Conservation (phyloP, 2,113 vertebrate species). For the Podocnemis expansa region DNA sequence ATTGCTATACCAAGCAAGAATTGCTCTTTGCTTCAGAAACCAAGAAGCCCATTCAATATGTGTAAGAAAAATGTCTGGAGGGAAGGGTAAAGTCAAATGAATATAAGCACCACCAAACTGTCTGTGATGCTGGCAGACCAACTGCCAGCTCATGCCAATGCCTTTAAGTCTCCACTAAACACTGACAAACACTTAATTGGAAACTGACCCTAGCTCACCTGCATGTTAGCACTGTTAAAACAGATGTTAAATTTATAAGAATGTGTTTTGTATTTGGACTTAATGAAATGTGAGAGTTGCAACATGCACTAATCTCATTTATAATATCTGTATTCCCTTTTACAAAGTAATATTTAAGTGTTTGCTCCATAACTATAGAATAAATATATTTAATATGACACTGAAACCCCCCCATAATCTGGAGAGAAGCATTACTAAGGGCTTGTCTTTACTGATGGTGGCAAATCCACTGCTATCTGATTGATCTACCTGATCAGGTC, state of each 20-base stretch:
- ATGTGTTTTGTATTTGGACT: not conserved
- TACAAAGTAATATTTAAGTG: not conserved
- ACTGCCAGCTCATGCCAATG: too few species aligned
- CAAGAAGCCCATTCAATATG: not conserved
- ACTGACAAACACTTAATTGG: too few species aligned
- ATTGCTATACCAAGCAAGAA: not conserved
- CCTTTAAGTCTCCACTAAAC: too few species aligned
- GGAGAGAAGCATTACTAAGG: not conserved
- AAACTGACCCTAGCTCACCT: not conserved
- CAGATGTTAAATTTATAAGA: not conserved
- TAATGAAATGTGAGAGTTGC: not conserved
- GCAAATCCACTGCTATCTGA: too few species aligned
- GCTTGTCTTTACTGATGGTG: too few species aligned
- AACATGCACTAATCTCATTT: not conserved
- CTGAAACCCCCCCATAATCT: not conserved
- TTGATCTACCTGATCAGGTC: too few species aligned
- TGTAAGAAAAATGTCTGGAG: accelerated
- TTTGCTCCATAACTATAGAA: not conserved
- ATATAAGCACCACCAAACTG: not conserved
- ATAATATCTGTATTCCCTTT: not conserved
- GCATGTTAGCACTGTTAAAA: not conserved
- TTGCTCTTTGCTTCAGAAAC: not conserved
- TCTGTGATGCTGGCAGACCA: not conserved
- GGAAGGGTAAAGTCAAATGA: not conserved
- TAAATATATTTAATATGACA: not conserved